Evolutionary conservation across 1,140 invertebrate genomes (phyloP).

Genomic region (Halesus radiatus): DNA sequence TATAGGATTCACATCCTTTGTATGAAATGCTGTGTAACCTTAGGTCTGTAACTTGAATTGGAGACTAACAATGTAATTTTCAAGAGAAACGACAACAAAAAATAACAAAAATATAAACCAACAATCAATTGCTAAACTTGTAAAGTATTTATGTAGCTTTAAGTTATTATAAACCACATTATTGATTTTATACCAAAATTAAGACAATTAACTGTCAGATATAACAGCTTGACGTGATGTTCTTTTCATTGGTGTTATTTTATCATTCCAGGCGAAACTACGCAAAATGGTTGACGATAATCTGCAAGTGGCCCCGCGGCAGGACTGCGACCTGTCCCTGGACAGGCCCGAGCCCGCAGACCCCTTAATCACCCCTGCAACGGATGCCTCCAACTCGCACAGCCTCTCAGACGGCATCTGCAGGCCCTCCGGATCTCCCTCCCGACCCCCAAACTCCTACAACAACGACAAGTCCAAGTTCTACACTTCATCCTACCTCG

Average conservation of each 20-base stretch:
- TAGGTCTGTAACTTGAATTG: too few species aligned
- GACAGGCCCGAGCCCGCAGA: conserved; percentile 67
- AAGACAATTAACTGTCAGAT: too few species aligned
- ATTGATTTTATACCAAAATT: too few species aligned
- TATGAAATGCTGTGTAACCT: too few species aligned
- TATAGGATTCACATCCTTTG: too few species aligned
- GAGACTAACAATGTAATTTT: too few species aligned
- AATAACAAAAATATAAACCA: too few species aligned
- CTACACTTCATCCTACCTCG: conserved; percentile 47
- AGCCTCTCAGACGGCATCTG: conserved; percentile 65
- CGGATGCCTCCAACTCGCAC: conserved; percentile 63
- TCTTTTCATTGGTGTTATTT: background rate
- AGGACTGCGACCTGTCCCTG: conserved; percentile 62
- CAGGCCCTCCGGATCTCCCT: conserved; percentile 66
- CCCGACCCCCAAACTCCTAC: conserved; percentile 62
- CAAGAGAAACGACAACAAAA: too few species aligned
- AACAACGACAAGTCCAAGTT: conserved; percentile 55
- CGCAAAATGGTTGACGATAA: conserved; percentile 71
- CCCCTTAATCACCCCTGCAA: conserved; percentile 68
- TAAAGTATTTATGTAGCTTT: too few species aligned
- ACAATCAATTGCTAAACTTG: too few species aligned
- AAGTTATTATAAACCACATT: too few species aligned
- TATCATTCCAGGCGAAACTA: conserved; percentile 66
- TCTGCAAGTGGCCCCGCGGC: conserved; percentile 65
- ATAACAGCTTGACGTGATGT: too few species aligned